phyloP scores from a whole-genome alignment of 2,888 invertebrate genomes.

The Fragum fragum region DNA sequence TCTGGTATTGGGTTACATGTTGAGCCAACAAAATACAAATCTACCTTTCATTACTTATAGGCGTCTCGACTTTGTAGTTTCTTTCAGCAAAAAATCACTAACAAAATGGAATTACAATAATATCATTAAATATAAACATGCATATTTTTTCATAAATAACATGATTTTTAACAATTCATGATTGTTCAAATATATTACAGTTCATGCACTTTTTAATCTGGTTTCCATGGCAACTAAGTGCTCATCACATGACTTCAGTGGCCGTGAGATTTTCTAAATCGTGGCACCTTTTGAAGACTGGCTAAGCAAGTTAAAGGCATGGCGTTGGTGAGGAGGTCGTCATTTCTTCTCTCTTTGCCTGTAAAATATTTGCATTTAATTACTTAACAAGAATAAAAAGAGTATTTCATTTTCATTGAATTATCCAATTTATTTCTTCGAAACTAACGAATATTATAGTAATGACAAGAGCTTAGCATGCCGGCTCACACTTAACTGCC shows the following conservation, averaged over 20 bases:
- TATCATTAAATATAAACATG: conserved; percentile 35
- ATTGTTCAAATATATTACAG: conserved; percentile 43
- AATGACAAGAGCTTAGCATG: no score
- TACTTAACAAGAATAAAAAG: no score
- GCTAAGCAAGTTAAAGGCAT: conserved; percentile 51
- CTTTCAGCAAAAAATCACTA: neutral
- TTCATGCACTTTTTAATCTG: conserved; percentile 29
- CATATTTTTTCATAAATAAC: conserved; percentile 40
- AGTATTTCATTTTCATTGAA: no score
- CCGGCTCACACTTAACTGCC: no score
- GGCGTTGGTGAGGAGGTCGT: conserved; percentile 57
- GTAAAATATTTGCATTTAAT: no score
- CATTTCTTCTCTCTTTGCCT: conserved; percentile 71
- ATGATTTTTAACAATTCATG: conserved; percentile 30
- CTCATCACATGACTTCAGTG: conserved; percentile 29
- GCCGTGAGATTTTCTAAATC: conserved; percentile 12
- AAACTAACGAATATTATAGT: no score
- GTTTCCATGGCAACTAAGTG: conserved; percentile 33
- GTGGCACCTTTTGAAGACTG: conserved; percentile 10
- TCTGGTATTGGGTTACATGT: no score
- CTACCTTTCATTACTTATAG: neutral
- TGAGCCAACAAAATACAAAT: no score
- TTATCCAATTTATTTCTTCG: no score
- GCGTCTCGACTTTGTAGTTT: neutral
- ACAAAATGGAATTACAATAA: conserved; percentile 31